Conservation (phyloP, 2,888 invertebrate species). For the Halictus ligatus region DNA sequence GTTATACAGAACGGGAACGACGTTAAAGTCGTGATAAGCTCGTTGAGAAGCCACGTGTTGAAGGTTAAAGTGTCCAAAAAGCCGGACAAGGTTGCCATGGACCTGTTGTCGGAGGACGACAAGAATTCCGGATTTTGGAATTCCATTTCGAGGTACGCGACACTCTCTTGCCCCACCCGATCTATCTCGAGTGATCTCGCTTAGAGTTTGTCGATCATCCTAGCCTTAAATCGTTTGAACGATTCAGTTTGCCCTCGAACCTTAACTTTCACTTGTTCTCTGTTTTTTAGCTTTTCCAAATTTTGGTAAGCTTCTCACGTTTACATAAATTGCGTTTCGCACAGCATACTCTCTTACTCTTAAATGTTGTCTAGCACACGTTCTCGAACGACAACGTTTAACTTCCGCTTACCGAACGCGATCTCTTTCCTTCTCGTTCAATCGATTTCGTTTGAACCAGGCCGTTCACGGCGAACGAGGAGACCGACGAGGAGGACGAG, state of each 20-base stretch:
- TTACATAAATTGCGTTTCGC: slow-evolving; percentile 65
- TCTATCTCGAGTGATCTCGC: background rate
- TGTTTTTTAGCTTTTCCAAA: slow-evolving; percentile 81
- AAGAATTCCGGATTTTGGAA: slow-evolving; percentile 94
- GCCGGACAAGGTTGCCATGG: slow-evolving; percentile 93
- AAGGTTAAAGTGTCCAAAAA: slow-evolving; percentile 96
- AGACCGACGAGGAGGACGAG: slow-evolving; percentile 89
- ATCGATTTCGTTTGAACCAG: slow-evolving; percentile 66
- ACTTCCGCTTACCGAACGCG: background rate
- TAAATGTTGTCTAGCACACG: background rate
- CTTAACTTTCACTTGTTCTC: slow-evolving; percentile 74
- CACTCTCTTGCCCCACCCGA: background rate
- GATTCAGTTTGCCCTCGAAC: slow-evolving; percentile 50
- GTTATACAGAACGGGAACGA: slow-evolving; percentile 84
- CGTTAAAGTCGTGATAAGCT: slow-evolving; percentile 91
- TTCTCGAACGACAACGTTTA: background rate
- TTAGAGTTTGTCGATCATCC: background rate
- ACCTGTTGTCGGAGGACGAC: slow-evolving; percentile 93
- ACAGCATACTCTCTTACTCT: background rate
- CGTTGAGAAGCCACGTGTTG: slow-evolving; percentile 95
- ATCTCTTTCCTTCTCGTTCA: background rate
- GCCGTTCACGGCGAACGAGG: slow-evolving; percentile 83
- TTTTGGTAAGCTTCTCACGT: slow-evolving; percentile 81
- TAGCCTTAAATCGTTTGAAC: slow-evolving; percentile 27
- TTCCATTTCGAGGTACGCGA: slow-evolving; percentile 93